Percentiles rank a stretch among this genome's conserved stretches.
Conservation (phyloP, 2,797 vertebrate species). For the Mallotus villosus region DNA sequence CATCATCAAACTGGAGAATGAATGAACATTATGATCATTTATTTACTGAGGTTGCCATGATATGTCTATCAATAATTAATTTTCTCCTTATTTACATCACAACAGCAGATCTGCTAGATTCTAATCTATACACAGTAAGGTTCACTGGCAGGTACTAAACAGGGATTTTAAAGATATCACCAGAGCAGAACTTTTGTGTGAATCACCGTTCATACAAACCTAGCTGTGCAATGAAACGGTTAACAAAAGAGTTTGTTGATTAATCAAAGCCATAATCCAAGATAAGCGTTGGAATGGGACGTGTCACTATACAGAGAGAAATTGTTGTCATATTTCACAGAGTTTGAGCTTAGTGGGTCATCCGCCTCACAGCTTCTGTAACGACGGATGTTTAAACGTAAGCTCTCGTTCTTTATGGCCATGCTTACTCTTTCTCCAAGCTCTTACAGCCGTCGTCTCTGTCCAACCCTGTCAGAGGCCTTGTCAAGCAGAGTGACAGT, state of each 20-base stretch:
- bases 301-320: slow-evolving; percentile 38
- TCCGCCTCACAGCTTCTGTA: slow-evolving; percentile 1
- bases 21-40: slow-evolving; percentile 39
- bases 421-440: neutral
- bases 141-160: too few relatives aligned
- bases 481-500: too few relatives aligned
- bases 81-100: neutral
- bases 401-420: neutral
- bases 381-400: slow-evolving; percentile 29
- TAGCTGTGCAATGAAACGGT: too few relatives aligned
- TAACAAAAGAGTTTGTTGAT: slow-evolving; percentile 14
- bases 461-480: neutral
- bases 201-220: too few relatives aligned
- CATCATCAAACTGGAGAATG: slow-evolving; percentile 14
- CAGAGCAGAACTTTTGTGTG: too few relatives aligned
- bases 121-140: too few relatives aligned
- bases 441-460: neutral
- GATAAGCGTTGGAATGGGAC: slow-evolving; percentile 45
- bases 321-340: slow-evolving; percentile 40
- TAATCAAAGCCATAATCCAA: slow-evolving; percentile 55
- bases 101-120: too few relatives aligned
- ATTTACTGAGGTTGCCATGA: slow-evolving; percentile 31
- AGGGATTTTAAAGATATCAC: too few relatives aligned
- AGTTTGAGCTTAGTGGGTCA: slow-evolving; percentile 28
- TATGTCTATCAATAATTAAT: slow-evolving; percentile 52